Evolutionary conservation across 2,888 invertebrate species (phyloP), one percentile per base, ranked within the genome.

Genomic region (Drosophila pseudotalamancana): DNA sequence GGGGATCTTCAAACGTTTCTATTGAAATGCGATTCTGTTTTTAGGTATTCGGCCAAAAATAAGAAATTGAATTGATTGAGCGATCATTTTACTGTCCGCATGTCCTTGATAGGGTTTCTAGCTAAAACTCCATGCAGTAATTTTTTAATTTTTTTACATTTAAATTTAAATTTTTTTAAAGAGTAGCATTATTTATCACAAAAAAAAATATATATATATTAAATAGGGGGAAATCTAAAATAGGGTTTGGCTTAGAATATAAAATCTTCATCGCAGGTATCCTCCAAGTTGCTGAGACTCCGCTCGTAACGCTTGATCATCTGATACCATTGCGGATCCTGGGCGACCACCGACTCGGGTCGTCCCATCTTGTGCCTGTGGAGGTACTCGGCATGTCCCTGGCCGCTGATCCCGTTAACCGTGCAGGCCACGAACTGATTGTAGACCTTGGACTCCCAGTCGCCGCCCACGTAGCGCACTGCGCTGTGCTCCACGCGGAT

Each of bases 301-400:
- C 81, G 71, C 56, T 89, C 89, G 6, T 72, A 89, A 16, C 61
- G 48, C 51, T 92, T 93, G 88, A 79, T 92, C 89, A 74, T 92
- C 88, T 89, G 92, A 78, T 90, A 94, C 94, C 94, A 94, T 60
- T 92, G 92, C 0, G 94, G 94, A 88, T 94, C 94, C 18, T 88
- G 77, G 6, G 78, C 79, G 6, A 92, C 89, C 0, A 88, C 90
- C 6, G 79, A 69, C 23, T 92, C 92, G 0, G 94, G 94, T 2
- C 94, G 90, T 0, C 94, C 94, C 6, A 90, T 92, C 8, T 89
- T 89, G 85, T 94, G 92, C 40, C 93, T 91, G 90, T 96, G 96
- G 84, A 95, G 93, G 92, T 95, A 95, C 90, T 96, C 96, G 0
- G 94, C 94, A 23, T 95, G 93, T 0, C 96, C 96, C 64, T 94